Conservation (phyloP, 2,888 invertebrate species). For the Notocelia uddmanniana region DNA sequence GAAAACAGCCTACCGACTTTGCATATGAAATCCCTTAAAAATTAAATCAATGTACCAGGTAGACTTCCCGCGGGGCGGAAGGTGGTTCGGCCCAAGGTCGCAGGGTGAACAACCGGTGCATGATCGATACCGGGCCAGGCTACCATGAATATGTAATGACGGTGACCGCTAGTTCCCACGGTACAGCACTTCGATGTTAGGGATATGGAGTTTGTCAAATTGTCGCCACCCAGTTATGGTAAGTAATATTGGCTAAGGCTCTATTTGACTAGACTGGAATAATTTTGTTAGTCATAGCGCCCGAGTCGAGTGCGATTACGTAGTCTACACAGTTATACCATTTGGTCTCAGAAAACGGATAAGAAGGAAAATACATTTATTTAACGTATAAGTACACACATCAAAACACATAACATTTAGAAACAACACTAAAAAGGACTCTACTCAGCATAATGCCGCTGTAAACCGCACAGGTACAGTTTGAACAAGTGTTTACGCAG, state of each 20-base stretch:
- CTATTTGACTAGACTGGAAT: background rate
- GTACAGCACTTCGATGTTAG: constrained; percentile 17
- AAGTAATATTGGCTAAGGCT: background rate
- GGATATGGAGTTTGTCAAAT: constrained; percentile 10
- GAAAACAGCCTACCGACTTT: constrained; percentile 19
- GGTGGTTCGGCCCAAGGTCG: constrained; percentile 56
- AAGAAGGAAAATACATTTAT: too few species aligned
- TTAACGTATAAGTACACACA: too few species aligned
- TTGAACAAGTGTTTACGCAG: too few species aligned
- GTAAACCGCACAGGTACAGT: too few species aligned
- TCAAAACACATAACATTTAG: too few species aligned
- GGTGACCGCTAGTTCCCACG: constrained; percentile 54
- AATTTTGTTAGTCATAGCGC: background rate
- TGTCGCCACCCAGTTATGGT: background rate
- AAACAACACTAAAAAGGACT: too few species aligned
- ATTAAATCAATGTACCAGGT: constrained; percentile 45
- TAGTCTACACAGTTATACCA: too few species aligned
- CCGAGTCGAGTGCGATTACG: too few species aligned
- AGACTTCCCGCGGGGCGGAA: constrained; percentile 46
- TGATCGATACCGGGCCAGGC: constrained; percentile 45
- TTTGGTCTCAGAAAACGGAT: too few species aligned
- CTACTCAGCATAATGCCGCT: too few species aligned
- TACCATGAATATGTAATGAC: constrained; percentile 56
- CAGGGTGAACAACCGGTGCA: constrained; percentile 62
- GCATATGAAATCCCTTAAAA: constrained; percentile 35